phyloP scores from a whole-genome alignment of 1,140 invertebrate genomes.

The Drosophila baimaii region DNA sequence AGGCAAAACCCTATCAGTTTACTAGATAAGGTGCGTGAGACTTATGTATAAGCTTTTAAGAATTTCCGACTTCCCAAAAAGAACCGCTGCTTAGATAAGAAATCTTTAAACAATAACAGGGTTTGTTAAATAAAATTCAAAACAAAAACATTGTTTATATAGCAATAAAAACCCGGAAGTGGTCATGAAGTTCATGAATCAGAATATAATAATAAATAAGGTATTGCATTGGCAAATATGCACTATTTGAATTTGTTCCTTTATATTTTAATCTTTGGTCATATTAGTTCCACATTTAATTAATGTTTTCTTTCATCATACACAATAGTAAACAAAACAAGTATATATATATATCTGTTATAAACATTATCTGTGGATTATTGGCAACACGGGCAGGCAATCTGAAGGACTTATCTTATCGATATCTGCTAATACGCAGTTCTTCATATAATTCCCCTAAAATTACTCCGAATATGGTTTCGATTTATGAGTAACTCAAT shows the following conservation, averaged over 20 bases:
- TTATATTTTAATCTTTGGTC: no score
- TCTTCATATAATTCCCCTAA: not conserved
- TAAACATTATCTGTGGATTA: not conserved
- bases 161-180: not conserved
- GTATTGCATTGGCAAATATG: not conserved
- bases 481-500: not conserved
- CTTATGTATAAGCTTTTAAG: slow-evolving; percentile 4
- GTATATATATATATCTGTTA: no score
- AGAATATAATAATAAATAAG: not conserved
- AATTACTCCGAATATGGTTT: not conserved
- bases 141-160: not conserved
- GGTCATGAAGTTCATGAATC: not conserved
- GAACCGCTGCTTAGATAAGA: not conserved
- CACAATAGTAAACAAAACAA: no score
- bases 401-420: slow-evolving; percentile 1
- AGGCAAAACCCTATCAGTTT: not conserved
- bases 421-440: not conserved
- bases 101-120: not conserved
- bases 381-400: not conserved
- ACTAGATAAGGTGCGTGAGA: slow-evolving; percentile 8
- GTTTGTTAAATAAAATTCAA: not conserved
- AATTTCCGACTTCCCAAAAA: not conserved
- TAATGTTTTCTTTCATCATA: not conserved
- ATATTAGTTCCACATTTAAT: no score
- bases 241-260: no score